These are phyloP conservation scores for Genyomyrus donnyi DNA, from an alignment of 2,113 vertebrate species.

Conservation along the genomic window DNA sequence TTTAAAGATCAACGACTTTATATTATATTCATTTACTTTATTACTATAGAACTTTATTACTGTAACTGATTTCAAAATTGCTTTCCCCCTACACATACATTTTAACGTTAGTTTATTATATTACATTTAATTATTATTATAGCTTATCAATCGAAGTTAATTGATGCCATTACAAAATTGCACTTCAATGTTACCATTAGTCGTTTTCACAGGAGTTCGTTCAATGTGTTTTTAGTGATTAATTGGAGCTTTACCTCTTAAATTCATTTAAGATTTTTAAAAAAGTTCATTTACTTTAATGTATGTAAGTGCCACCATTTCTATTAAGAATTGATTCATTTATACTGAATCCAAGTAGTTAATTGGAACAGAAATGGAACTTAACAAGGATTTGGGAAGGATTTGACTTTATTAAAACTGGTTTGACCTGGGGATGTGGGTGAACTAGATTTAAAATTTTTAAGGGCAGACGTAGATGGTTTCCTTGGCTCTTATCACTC, in stretches of 20 bases:
- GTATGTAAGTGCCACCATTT: not conserved
- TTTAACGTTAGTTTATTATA: not conserved
- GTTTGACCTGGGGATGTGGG: not conserved
- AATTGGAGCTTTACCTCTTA: not conserved
- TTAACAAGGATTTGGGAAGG: not conserved
- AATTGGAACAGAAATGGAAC: not conserved
- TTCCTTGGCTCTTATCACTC: not conserved
- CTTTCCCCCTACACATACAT: not conserved
- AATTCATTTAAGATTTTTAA: not conserved
- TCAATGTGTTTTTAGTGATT: not conserved
- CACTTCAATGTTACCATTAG: not conserved
- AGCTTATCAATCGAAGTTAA: not conserved
- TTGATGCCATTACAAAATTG: not conserved
- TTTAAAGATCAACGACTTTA: not conserved
- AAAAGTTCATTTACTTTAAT: not conserved
- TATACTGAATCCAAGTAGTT: not conserved
- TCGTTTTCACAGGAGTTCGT: not conserved
- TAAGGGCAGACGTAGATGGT: not conserved
- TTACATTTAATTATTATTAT: not conserved
- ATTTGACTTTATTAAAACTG: not conserved
- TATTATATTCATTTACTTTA: not conserved
- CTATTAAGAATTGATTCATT: not conserved
- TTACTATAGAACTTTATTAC: not conserved
- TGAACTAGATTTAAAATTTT: not conserved
- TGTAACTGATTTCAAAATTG: not conserved